Percentiles rank a stretch among this genome's conserved stretches.
phyloP scores from a whole-genome alignment of 2,888 invertebrate genomes.

The Leptinotarsa haldemani region DNA sequence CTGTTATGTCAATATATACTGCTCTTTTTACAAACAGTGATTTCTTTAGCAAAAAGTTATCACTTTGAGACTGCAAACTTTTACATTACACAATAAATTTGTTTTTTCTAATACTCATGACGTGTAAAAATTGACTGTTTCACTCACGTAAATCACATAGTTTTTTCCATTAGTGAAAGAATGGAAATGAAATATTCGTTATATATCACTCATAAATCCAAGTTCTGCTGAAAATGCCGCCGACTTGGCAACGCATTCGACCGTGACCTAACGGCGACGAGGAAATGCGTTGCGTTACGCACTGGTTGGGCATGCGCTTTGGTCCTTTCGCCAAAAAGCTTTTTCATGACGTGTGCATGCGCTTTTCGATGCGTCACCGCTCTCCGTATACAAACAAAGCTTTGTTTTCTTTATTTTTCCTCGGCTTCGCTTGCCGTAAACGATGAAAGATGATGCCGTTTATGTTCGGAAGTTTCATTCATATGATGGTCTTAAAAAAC shows the following conservation, averaged over 20 bases:
- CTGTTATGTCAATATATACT: too few species aligned
- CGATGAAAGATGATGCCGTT: conserved; percentile 21
- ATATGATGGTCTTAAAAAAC: background rate
- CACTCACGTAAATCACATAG: too few species aligned
- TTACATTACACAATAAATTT: too few species aligned
- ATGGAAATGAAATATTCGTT: too few species aligned
- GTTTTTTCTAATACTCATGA: too few species aligned
- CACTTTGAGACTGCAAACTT: too few species aligned
- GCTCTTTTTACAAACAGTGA: too few species aligned
- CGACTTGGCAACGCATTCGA: conserved; percentile 47
- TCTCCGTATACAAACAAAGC: conserved; percentile 35
- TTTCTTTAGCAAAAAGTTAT: too few species aligned
- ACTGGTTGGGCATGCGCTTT: conserved; percentile 48
- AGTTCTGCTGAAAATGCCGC: background rate
- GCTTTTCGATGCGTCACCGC: conserved; percentile 47
- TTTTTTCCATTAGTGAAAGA: too few species aligned
- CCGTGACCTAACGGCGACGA: conserved; percentile 61
- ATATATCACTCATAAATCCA: background rate
- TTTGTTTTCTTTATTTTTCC: conserved; percentile 35
- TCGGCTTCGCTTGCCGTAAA: conserved; percentile 6
- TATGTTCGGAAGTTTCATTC: conserved; percentile 23
- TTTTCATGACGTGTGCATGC: conserved; percentile 47
- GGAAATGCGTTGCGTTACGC: conserved; percentile 64
- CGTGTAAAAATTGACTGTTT: too few species aligned
- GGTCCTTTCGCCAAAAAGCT: conserved; percentile 34